These are phyloP conservation scores for Melipona bicolor DNA, from an alignment of 2,888 invertebrate genomes.

Conservation along the genomic window DNA sequence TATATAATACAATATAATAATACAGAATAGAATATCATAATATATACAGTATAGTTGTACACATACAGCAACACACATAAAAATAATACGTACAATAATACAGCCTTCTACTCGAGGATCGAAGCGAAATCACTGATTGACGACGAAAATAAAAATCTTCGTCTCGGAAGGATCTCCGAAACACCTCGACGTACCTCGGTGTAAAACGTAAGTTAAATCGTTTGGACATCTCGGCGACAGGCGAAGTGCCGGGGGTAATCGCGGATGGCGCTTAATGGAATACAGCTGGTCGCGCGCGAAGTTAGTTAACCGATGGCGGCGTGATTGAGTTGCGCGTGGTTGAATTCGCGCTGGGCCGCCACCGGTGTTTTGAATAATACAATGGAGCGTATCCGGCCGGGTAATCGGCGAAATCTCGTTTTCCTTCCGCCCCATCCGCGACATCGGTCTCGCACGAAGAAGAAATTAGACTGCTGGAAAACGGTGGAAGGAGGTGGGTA, in stretches of 20 bases:
- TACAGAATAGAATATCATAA: no score
- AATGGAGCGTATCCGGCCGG: conserved; percentile 18
- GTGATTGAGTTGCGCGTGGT: conserved; percentile 11
- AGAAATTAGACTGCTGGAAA: conserved; percentile 57
- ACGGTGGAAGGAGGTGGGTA: no score
- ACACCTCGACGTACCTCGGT: no score
- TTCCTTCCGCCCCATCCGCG: conserved; percentile 1
- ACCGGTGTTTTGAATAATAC: conserved; percentile 34
- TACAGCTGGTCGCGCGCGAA: neutral
- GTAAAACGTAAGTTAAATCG: neutral
- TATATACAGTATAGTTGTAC: no score
- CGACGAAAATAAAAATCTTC: no score
- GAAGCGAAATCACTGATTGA: no score
- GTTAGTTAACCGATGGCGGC: neutral
- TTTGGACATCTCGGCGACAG: no score
- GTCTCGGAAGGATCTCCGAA: no score
- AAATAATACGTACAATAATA: no score
- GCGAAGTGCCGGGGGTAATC: neutral
- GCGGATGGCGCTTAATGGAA: neutral
- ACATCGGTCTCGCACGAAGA: conserved; percentile 22
- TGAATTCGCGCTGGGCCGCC: neutral
- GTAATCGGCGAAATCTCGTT: conserved; percentile 49
- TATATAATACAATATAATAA: no score
- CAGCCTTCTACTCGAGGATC: no score
- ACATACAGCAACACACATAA: no score